Conservation (phyloP, 2,113 vertebrate genomes). For the Calonectris borealis region DNA sequence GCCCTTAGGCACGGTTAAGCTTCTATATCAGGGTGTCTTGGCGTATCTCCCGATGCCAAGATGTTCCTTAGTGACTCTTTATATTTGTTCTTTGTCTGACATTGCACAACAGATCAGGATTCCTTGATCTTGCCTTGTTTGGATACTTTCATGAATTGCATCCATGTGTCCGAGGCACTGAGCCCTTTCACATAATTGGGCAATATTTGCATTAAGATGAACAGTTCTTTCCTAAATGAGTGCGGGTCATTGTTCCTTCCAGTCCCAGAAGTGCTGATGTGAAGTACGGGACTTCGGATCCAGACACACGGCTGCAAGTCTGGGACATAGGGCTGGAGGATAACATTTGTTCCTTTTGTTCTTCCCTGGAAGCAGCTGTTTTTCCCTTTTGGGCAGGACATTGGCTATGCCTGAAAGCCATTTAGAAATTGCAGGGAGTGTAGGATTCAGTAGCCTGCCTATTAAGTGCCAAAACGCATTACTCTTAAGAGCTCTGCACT, state of each 20-base stretch:
- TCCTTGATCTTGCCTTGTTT: slow-evolving; percentile 7
- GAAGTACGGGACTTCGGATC: not conserved
- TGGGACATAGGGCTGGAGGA: not conserved
- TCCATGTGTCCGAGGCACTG: not conserved
- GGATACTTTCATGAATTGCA: not conserved
- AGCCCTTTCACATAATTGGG: slow-evolving; percentile 27
- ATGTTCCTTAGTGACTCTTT: not conserved
- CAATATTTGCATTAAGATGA: not conserved
- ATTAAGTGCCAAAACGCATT: accelerated
- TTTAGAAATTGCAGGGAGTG: not conserved
- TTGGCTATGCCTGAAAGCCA: not conserved
- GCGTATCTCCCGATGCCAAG: not conserved
- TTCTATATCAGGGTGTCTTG: not conserved
- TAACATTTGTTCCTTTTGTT: not conserved
- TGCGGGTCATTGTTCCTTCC: not conserved
- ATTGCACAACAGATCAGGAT: slow-evolving; percentile 7
- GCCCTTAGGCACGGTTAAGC: not conserved
- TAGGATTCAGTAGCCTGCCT: not conserved
- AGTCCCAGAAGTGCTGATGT: not conserved
- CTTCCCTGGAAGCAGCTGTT: not conserved
- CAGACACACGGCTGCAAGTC: accelerated
- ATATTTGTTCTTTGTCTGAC: not conserved
- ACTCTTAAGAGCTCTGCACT: not conserved
- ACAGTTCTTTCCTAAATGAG: not conserved
- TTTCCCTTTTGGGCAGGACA: not conserved